A percentile compares a stretch with the other conserved stretches of the same genome.
Conservation (phyloP, 2,888 invertebrate species). For the Andrena bicolor region DNA sequence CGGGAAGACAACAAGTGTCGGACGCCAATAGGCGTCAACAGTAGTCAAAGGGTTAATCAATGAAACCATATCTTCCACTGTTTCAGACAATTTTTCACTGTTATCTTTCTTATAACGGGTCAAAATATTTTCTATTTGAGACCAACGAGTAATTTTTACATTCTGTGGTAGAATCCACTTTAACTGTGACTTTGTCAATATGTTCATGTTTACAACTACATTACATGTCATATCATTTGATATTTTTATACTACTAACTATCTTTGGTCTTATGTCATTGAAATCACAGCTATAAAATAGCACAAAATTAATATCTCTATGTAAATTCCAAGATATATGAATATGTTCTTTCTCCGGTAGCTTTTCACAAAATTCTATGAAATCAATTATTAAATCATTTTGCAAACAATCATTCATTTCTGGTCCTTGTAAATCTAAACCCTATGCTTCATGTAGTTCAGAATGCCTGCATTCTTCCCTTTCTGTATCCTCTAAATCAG, state of each 20-base stretch:
- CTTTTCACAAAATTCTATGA: conserved; percentile 7
- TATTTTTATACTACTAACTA: conserved; percentile 18
- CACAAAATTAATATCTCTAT: not conserved
- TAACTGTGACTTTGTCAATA: not conserved
- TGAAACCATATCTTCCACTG: too few relatives aligned
- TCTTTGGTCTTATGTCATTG: not conserved
- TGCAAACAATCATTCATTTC: conserved; percentile 13
- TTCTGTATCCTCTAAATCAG: too few relatives aligned
- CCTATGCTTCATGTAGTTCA: not conserved
- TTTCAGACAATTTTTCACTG: too few relatives aligned
- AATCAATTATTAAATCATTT: conserved; percentile 9
- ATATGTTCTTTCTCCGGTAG: not conserved
- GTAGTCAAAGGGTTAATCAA: too few relatives aligned
- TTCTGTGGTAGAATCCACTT: too few relatives aligned
- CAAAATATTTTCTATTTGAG: too few relatives aligned
- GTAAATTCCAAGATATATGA: not conserved
- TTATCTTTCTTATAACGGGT: too few relatives aligned
- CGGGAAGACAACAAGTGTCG: too few relatives aligned
- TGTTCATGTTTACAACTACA: not conserved
- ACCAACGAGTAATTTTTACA: too few relatives aligned
- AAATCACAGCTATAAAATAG: conserved; percentile 6
- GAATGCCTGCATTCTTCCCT: not conserved
- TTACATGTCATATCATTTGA: conserved; percentile 5
- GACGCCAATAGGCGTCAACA: too few relatives aligned
- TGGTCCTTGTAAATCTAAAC: conserved; percentile 8